Conservation (phyloP, 2,888 invertebrate genomes). For the Strigamia maritima region DNA sequence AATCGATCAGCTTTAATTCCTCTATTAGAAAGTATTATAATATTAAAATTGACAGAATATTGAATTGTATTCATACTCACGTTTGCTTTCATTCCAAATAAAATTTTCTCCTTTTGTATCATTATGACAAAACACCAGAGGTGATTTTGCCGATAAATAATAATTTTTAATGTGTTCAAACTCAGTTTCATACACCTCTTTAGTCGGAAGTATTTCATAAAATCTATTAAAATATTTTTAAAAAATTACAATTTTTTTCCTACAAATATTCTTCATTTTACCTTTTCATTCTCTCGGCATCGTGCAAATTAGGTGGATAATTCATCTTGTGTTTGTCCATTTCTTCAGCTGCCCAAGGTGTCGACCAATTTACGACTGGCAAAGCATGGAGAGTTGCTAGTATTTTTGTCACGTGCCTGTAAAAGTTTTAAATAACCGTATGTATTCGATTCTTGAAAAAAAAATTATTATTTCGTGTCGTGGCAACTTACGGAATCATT, state of each 20-base stretch:
- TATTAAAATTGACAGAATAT: neutral
- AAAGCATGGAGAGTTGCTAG: conserved; percentile 5
- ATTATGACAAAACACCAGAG: conserved; percentile 27
- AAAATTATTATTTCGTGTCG: neutral
- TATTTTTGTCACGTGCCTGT: conserved; percentile 13
- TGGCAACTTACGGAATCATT: conserved; percentile 23
- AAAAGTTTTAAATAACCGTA: neutral
- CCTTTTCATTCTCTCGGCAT: conserved; percentile 10
- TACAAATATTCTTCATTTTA: neutral
- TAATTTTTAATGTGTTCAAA: neutral
- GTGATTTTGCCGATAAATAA: neutral
- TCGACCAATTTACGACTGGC: neutral
- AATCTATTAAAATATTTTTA: too few species aligned
- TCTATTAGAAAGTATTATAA: neutral
- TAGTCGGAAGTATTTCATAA: neutral
- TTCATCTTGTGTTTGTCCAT: neutral
- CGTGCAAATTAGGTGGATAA: conserved; percentile 9
- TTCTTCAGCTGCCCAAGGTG: neutral
- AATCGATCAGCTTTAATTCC: neutral
- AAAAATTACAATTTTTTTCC: too few species aligned
- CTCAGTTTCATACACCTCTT: neutral
- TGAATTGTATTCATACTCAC: neutral
- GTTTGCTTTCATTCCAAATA: conserved; percentile 31
- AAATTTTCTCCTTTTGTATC: conserved; percentile 36
- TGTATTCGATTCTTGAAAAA: neutral